phyloP scores from a whole-genome alignment of 2,113 vertebrate genomes.

The Callaeas wilsoni region DNA sequence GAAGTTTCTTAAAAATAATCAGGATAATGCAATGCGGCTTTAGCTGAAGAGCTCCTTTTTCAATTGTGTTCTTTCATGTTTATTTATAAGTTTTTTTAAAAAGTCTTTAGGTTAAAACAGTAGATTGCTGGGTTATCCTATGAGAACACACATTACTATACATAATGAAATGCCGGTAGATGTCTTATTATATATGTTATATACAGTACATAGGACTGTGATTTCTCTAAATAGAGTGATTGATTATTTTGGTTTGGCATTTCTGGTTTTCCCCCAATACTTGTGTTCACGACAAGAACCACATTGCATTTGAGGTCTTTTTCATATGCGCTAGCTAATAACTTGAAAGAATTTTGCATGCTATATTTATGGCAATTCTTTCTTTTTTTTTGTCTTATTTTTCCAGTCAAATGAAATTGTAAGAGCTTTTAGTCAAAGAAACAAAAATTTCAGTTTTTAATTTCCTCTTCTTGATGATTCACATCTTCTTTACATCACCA shows the following conservation, averaged over 20 bases:
- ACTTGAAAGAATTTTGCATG: neutral
- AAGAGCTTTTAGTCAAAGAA: neutral
- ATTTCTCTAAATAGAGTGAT: neutral
- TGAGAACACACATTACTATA: neutral
- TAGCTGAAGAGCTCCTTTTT: constrained; percentile 21
- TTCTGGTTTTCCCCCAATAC: neutral
- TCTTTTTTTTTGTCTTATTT: neutral
- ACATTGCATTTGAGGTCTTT: neutral
- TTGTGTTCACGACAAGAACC: neutral
- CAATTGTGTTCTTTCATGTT: neutral
- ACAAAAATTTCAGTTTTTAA: neutral
- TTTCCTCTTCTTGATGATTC: neutral
- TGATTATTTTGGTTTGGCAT: neutral
- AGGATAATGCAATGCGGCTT: neutral
- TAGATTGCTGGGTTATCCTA: neutral
- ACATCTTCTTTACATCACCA: neutral
- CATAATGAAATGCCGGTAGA: neutral
- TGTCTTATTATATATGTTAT: neutral
- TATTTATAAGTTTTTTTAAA: neutral
- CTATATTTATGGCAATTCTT: neutral
- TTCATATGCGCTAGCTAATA: neutral
- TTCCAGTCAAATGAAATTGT: neutral
- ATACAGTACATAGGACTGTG: neutral
- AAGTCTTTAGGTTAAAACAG: neutral
- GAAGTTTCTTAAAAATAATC: constrained; percentile 4